Evolutionary conservation across 2,113 vertebrate species (phyloP).

Genomic region (Myotis yumanensis): DNA sequence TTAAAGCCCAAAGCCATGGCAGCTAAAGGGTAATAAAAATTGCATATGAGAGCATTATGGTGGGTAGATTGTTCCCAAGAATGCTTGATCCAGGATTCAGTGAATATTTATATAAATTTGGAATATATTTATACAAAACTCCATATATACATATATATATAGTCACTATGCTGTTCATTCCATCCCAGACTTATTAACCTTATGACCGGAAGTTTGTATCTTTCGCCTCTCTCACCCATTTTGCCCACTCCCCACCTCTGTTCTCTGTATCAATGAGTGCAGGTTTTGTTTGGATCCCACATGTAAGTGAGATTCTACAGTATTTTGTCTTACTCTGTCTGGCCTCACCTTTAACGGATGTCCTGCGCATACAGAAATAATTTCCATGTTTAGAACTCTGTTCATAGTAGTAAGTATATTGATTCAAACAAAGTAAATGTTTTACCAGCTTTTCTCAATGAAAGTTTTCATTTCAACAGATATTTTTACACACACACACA

Average conservation of each 20-base stretch:
- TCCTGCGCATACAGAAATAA: neutral
- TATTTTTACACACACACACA: neutral
- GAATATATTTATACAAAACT: neutral
- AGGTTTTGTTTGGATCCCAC: neutral
- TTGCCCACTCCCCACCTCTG: neutral
- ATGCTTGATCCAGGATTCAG: neutral
- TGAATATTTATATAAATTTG: neutral
- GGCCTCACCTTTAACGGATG: constrained; percentile 28
- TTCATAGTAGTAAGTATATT: constrained; percentile 10
- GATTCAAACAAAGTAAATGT: constrained; percentile 28
- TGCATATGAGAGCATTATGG: neutral
- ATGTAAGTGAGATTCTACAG: neutral
- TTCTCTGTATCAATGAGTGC: neutral
- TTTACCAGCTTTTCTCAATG: constrained; percentile 50
- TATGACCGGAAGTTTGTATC: neutral
- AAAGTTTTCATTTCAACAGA: constrained; percentile 38
- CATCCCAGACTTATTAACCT: neutral
- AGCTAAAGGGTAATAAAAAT: constrained; percentile 61
- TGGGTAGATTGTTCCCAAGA: constrained; percentile 20
- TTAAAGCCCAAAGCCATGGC: constrained; percentile 25
- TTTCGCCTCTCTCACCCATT: neutral
- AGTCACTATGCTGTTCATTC: neutral
- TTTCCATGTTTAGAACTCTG: neutral
- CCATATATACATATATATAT: neutral
- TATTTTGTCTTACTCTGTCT: neutral